Base-by-base conservation (phyloP, 2,888 invertebrate genomes). In the Oligia fasciuncula region DNA sequence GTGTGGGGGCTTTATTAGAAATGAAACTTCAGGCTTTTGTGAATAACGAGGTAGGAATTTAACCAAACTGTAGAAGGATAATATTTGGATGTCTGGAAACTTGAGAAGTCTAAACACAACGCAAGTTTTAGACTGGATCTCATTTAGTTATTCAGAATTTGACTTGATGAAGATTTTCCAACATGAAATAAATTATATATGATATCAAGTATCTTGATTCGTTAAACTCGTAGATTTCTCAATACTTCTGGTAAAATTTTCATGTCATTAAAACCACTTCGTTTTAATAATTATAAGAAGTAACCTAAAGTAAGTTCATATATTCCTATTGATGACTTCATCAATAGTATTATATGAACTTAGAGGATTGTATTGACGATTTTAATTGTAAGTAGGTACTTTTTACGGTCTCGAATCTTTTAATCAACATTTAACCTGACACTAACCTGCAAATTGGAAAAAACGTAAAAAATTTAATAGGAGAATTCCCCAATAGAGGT, bases 61-160 rank as follows among this genome's bases (percentile, higher is more conserved):
- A 66, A 40, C 5, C 6, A 51, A 51, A 80, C 29, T 70, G 3
- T 43, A n/a, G 17, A 49, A 77, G 1, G 0, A 60, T 66, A 80
- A 80, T 51, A 78, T 62, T 62, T 71, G 5, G 1, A 80, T 62
- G n/a, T 43, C 79, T 79, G 43, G 6, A 17, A 77, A 57, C 19
- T 60, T 62, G 2, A 43, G 17, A 62, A 69, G 57, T 54, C 14
- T n/a, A 57, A 35, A 29, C 17, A 11, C 8, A 51, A 60, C 19
- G 23, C 29, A 29, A 49, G 5, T 60, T 23, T 51, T 8, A 23
- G 17, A 75, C 4, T 29, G 2, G 8, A 54, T 54, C 13, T 9
- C 2, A 51, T 43, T 78, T 23, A 49, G 23, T 62, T 40, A 60
- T 4, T 43, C 13, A 17, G 4, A 43, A 23, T 51, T 49, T 19